Percentiles rank a stretch among this genome's conserved stretches.
Evolutionary conservation across 2,113 vertebrate genomes (phyloP).

Genomic region (Echinops telfairi): DNA sequence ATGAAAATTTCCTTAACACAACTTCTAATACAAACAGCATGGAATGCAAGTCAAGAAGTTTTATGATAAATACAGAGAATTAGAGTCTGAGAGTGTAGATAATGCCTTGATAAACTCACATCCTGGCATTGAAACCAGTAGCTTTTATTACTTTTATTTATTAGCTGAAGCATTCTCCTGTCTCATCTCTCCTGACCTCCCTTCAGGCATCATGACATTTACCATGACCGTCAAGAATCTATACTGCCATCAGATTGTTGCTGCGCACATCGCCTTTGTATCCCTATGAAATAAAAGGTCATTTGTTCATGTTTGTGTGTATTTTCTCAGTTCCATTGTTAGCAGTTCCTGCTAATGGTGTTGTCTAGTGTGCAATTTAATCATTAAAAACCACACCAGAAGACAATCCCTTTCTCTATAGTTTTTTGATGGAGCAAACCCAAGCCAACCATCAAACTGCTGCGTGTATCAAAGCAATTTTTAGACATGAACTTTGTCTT

Average conservation of each 20-base stretch:
- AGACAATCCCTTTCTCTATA: background rate
- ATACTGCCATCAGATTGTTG: slow-evolving; percentile 4
- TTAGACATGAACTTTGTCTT: background rate
- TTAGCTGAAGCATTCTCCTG: background rate
- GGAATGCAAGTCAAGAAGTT: background rate
- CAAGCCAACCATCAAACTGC: background rate
- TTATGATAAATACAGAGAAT: background rate
- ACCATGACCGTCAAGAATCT: slow-evolving; percentile 10
- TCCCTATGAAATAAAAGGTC: slow-evolving; percentile 76
- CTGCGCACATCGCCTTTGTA: slow-evolving; percentile 67
- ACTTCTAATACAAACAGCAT: background rate
- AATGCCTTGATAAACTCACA: background rate
- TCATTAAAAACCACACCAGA: slow-evolving; percentile 41
- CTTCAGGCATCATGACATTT: slow-evolving; percentile 66
- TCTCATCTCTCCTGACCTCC: slow-evolving; percentile 45
- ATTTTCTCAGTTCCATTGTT: slow-evolving; percentile 69
- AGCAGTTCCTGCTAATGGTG: slow-evolving; percentile 39
- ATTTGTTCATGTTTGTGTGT: slow-evolving; percentile 67
- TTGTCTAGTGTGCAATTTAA: slow-evolving; percentile 46
- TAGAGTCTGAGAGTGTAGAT: background rate
- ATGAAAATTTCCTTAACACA: background rate
- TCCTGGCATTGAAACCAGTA: background rate
- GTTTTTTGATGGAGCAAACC: background rate
- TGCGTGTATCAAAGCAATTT: background rate
- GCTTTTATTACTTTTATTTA: slow-evolving; percentile 36